Evolutionary conservation across 2,113 vertebrate genomes (phyloP).

Genomic region (Aldabrachelys gigantea): DNA sequence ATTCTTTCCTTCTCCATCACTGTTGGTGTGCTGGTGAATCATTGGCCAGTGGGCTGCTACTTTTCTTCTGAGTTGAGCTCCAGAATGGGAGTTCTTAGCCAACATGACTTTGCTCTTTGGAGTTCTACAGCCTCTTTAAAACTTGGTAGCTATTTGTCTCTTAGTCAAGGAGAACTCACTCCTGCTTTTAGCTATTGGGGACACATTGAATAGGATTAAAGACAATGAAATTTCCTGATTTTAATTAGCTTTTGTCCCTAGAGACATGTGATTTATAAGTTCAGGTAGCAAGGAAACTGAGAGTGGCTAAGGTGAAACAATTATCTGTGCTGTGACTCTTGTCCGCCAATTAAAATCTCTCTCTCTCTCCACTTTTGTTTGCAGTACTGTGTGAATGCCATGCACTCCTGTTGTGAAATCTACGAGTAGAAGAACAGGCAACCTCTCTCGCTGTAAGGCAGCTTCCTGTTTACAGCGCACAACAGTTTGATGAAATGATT

Average conservation of each 20-base stretch:
- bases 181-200: accelerated
- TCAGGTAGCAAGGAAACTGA: neutral
- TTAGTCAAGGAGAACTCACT: neutral
- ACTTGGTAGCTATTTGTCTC: neutral
- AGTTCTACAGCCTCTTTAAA: neutral
- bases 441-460: neutral
- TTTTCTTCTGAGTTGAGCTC: neutral
- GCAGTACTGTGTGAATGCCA: neutral
- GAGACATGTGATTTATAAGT: neutral
- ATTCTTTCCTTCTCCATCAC: accelerated
- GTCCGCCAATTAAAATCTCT: accelerated
- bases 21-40: neutral
- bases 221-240: neutral
- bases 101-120: neutral
- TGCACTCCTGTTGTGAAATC: neutral
- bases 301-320: neutral
- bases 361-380: neutral
- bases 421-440: neutral
- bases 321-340: neutral
- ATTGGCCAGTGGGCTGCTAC: neutral
- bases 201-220: neutral
- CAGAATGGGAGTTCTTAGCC: neutral
- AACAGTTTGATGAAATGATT: neutral
- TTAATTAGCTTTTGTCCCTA: neutral
- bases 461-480: neutral